A percentile compares a stretch with the other conserved stretches of the same genome.
Evolutionary conservation across 2,888 invertebrate species (phyloP).

Genomic region (Cephus pulcher): DNA sequence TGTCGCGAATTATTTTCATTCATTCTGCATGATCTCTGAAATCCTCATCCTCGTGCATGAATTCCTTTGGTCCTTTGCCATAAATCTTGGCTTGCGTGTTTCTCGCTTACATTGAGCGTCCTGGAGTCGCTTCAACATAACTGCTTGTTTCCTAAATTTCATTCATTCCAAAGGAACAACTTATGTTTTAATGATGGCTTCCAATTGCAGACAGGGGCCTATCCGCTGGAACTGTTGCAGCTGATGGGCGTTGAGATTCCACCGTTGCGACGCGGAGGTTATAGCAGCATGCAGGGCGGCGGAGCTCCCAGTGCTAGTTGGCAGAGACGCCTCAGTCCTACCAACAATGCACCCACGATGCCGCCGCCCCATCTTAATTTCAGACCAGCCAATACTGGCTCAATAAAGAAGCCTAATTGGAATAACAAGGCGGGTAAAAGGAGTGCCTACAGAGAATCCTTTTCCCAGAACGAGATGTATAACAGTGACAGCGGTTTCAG

Average conservation of each 20-base stretch:
- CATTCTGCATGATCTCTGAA: neutral
- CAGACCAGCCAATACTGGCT: slow-evolving; percentile 41
- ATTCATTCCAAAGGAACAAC: neutral
- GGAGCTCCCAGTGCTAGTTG: slow-evolving; percentile 40
- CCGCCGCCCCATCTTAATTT: slow-evolving; percentile 44
- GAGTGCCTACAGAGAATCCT: slow-evolving; percentile 40
- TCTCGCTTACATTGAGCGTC: neutral
- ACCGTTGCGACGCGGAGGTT: slow-evolving; percentile 47
- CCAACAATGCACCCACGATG: slow-evolving; percentile 38
- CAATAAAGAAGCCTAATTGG: slow-evolving; percentile 52
- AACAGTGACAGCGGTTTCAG: slow-evolving; percentile 60
- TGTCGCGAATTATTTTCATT: neutral
- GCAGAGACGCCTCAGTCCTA: slow-evolving; percentile 46
- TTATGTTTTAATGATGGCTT: neutral
- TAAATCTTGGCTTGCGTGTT: neutral
- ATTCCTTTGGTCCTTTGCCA: neutral
- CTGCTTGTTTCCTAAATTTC: neutral
- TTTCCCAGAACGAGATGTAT: slow-evolving; percentile 44
- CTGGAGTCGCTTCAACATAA: neutral
- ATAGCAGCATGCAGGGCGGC: slow-evolving; percentile 42
- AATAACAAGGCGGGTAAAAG: slow-evolving; percentile 33
- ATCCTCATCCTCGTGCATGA: neutral
- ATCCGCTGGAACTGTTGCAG: slow-evolving; percentile 54
- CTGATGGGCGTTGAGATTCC: slow-evolving; percentile 54
- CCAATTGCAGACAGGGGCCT: slow-evolving; percentile 48